A percentile compares a stretch with the other conserved stretches of the same genome.
These are phyloP conservation scores for Rhombomys opimus DNA, from an alignment of 2,113 vertebrate genomes.

Conservation along the genomic window DNA sequence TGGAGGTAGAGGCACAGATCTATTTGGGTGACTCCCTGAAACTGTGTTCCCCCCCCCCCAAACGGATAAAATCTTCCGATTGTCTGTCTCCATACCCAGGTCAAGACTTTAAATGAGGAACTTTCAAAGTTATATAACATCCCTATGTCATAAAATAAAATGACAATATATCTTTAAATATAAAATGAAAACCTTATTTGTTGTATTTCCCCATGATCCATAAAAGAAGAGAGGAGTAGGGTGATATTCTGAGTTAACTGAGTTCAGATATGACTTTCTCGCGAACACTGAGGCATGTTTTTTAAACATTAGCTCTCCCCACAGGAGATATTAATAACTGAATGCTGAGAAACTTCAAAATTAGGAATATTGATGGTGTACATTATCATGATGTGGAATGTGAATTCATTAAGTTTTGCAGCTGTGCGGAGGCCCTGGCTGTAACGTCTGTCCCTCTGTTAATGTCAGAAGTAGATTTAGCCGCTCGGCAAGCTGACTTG, in stretches of 20 bases:
- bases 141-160: constrained; percentile 1
- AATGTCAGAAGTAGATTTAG: neutral
- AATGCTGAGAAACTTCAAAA: constrained; percentile 52
- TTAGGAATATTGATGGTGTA: constrained; percentile 52
- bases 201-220: neutral
- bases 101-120: neutral
- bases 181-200: neutral
- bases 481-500: constrained; percentile 13
- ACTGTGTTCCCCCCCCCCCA: neutral
- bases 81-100: neutral
- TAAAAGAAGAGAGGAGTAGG: neutral
- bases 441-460: neutral
- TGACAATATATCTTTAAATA: neutral
- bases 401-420: constrained; percentile 42
- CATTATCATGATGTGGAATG: neutral
- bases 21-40: neutral
- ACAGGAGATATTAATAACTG: constrained; percentile 30
- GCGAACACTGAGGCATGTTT: neutral
- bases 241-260: constrained; percentile 9
- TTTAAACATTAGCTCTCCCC: constrained; percentile 41
- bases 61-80: neutral
- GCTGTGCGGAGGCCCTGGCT: neutral
- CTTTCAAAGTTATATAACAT: neutral
- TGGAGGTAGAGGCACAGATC: neutral
- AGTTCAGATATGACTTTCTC: neutral